Percentiles rank a stretch among this genome's conserved stretches.
These are phyloP conservation scores for Formicarius rufipectus DNA, from an alignment of 2,113 vertebrate genomes.

Conservation along the genomic window DNA sequence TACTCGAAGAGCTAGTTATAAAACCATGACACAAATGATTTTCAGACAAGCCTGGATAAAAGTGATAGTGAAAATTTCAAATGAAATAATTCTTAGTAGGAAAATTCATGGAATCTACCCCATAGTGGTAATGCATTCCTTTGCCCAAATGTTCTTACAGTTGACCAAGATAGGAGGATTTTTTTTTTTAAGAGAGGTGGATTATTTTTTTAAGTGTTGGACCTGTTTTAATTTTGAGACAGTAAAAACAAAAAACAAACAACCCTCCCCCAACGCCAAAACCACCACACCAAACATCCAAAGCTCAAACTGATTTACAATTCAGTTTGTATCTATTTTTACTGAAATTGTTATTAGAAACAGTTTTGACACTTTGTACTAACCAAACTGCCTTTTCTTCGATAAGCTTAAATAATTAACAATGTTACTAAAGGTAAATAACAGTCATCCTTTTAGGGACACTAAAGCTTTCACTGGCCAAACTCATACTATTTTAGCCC, in stretches of 20 bases:
- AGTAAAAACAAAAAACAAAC: too few species aligned
- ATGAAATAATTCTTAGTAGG: background rate
- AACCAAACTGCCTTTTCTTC: background rate
- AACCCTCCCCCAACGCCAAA: too few species aligned
- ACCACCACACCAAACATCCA: too few species aligned
- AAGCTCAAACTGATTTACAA: background rate
- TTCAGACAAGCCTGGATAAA: background rate
- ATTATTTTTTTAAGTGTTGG: background rate
- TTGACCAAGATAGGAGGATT: background rate
- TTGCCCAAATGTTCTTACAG: background rate
- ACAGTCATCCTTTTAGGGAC: background rate
- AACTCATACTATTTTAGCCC: background rate
- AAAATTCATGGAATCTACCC: background rate
- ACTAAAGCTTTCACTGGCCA: background rate
- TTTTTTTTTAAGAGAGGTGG: fast-evolving
- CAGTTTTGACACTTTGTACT: background rate
- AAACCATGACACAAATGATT: background rate
- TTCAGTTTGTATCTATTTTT: background rate
- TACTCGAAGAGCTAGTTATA: background rate
- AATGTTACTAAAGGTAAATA: background rate
- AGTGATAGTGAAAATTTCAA: background rate
- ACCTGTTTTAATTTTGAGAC: background rate
- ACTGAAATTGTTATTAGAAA: background rate
- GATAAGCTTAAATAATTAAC: background rate
- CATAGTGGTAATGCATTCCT: background rate